phyloP scores from a whole-genome alignment of 2,797 vertebrate genomes.

The Hipposideros larvatus region DNA sequence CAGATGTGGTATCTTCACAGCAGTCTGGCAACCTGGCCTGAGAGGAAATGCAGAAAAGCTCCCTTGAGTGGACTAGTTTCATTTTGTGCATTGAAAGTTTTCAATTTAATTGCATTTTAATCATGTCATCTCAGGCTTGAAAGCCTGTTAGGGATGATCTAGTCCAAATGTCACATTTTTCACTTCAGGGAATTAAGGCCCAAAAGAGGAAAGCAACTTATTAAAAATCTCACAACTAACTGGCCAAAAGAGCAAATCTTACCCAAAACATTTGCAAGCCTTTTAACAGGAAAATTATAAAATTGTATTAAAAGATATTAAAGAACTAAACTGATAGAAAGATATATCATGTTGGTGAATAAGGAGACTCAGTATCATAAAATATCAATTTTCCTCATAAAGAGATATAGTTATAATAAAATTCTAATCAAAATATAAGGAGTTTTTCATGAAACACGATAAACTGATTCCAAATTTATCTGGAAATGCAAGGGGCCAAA shows the following conservation, averaged over 20 bases:
- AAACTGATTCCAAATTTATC: constrained; percentile 19
- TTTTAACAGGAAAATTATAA: constrained; percentile 34
- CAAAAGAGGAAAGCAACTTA: neutral
- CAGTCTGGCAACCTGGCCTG: neutral
- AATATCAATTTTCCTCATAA: neutral
- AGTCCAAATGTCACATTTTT: constrained; percentile 21
- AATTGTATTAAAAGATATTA: constrained; percentile 30
- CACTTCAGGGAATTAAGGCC: neutral
- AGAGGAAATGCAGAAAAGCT: neutral
- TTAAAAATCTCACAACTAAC: neutral
- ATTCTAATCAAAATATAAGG: constrained; percentile 6
- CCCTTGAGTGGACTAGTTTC: constrained; percentile 23
- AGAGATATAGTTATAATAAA: constrained; percentile 27
- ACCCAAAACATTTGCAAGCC: neutral
- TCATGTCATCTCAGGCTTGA: neutral
- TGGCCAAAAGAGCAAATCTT: neutral
- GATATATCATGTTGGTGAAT: neutral
- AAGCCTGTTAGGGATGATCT: neutral
- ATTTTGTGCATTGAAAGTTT: neutral
- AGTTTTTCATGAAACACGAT: neutral
- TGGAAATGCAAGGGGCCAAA: neutral
- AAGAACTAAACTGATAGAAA: constrained; percentile 17
- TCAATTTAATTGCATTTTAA: neutral
- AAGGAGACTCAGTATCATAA: constrained; percentile 32
- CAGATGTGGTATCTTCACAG: neutral